These are phyloP conservation scores for Tor tambroides DNA, from an alignment of 2,113 vertebrate species.

Conservation along the genomic window DNA sequence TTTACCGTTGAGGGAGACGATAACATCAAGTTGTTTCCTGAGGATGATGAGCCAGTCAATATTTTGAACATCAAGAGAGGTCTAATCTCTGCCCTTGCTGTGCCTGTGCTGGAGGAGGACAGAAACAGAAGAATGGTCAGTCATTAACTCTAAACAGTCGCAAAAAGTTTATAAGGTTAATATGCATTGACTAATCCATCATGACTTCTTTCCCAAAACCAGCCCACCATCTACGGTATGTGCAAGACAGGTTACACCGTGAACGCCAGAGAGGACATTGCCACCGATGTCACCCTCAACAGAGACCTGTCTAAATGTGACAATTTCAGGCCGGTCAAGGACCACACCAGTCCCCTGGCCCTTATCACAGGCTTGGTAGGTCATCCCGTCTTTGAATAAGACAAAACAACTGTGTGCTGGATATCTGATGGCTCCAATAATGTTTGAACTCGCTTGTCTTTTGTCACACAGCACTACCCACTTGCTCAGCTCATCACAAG, in stretches of 20 bases:
- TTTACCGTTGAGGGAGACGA: slow-evolving; percentile 79
- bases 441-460: background rate
- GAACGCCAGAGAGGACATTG: slow-evolving; percentile 76
- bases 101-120: slow-evolving; percentile 80
- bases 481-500: slow-evolving; percentile 83
- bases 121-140: slow-evolving; percentile 73
- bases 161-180: background rate
- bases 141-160: background rate
- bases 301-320: slow-evolving; percentile 86
- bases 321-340: slow-evolving; percentile 79
- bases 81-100: slow-evolving; percentile 87
- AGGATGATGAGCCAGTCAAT: slow-evolving; percentile 81
- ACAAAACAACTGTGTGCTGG: no score
- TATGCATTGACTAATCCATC: background rate
- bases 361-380: slow-evolving; percentile 86
- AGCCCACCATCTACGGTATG: slow-evolving; percentile 90
- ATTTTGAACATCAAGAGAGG: slow-evolving; percentile 95
- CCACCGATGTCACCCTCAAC: slow-evolving; percentile 80
- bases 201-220: slow-evolving; percentile 19
- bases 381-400: background rate
- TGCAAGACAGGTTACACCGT: slow-evolving; percentile 81
- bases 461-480: slow-evolving; percentile 75
- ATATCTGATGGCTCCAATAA: background rate
- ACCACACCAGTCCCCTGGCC: slow-evolving; percentile 85
- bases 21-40: slow-evolving; percentile 83